Percentiles rank a stretch among this genome's conserved stretches.
Conservation (phyloP, 2,888 invertebrate species). For the Oeneis ivallda region DNA sequence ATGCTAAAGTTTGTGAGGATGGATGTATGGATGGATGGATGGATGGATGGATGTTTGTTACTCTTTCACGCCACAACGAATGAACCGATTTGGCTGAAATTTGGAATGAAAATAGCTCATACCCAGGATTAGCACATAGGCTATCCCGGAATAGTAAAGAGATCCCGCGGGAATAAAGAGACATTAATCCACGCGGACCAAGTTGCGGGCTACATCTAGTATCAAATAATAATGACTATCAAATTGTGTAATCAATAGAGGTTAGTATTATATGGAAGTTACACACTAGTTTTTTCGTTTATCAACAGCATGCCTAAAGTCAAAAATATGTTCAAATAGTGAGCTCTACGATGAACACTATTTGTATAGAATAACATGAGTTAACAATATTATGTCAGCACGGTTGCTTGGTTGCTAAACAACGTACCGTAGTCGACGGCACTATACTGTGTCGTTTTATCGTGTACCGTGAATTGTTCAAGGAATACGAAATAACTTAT, state of each 20-base stretch:
- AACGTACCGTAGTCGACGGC: constrained; percentile 29
- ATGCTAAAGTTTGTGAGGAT: too few relatives aligned
- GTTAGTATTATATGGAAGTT: background rate
- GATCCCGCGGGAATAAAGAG: too few relatives aligned
- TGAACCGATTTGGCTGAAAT: too few relatives aligned
- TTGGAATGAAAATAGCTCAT: too few relatives aligned
- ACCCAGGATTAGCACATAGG: too few relatives aligned
- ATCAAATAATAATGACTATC: too few relatives aligned
- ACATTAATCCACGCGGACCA: too few relatives aligned
- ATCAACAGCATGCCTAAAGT: background rate
- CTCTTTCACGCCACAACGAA: too few relatives aligned
- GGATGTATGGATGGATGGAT: too few relatives aligned
- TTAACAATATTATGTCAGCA: constrained; percentile 26
- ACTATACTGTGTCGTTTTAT: constrained; percentile 34
- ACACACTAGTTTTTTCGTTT: background rate
- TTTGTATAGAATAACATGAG: background rate
- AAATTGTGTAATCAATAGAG: background rate
- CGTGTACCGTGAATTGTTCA: constrained; percentile 31
- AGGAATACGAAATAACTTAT: constrained; percentile 31
- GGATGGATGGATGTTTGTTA: too few relatives aligned
- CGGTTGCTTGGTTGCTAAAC: constrained; percentile 34
- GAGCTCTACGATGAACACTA: background rate
- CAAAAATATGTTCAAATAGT: background rate
- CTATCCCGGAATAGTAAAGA: too few relatives aligned
- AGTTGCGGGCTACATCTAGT: too few relatives aligned